Evolutionary conservation across 2,797 vertebrate species (phyloP), one percentile per base, ranked within the genome.

Genomic region (Capromys pilorides): DNA sequence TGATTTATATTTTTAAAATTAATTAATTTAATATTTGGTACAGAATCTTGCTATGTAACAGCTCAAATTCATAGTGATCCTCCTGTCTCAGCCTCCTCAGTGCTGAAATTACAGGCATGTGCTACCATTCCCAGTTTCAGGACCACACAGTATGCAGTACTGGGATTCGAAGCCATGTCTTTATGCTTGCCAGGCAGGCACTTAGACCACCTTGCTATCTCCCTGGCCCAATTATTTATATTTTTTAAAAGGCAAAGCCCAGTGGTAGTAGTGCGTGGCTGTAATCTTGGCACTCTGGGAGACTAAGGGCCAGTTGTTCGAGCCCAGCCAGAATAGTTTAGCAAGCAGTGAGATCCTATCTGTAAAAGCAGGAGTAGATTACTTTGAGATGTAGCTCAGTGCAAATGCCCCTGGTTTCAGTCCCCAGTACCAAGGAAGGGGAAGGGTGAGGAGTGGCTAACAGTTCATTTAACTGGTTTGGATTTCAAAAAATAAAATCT

Each of bases 391-490:
- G 71, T 26, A 24, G 71, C 71, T 41, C 39, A 73, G 21, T 73
- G 71, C 22, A 26, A 39, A 73, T 24, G 69, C 8, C 66, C 71
- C 69, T 41, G 39, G 22, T 11, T 73, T 41, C 39, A 73, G 22
- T 18, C 39, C 66, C 71, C 19, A 73, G 71, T 73, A 73, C 9
- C 71, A 41, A 41, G 24, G 11, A 41, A 22, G 22, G 67, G 66
- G 39, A 71, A 90, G 83, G 75, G n/a, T 1, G 3, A 36, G 67
- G n/a, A n/a, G 7, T 69, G 8, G n/a, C 89, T 79, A 88, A 91
- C 19, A 51, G 51, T 86, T 95, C 67, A 83, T 94, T 81, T 18
- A 83, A 10, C 69, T 75, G 4, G 84, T 95, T 92, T 67, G 9
- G 33, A 67, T 90, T 49, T 51, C 36, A 80, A 28, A 51, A 92